Base-by-base conservation (phyloP, 2,113 vertebrate genomes). In the Bufo bufo region DNA sequence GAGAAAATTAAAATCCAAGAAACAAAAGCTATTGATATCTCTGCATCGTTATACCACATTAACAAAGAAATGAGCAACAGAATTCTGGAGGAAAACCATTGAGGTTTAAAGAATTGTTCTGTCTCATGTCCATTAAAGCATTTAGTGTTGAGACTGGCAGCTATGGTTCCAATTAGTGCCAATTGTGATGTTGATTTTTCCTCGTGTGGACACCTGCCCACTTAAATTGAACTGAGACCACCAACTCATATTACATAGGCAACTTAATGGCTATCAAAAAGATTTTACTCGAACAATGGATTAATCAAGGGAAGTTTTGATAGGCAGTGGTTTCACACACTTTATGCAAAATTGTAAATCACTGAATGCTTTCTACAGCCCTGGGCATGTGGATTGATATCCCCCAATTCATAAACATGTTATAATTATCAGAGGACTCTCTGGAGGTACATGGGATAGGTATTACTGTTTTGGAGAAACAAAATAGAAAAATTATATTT, bases 101-200 rank as follows among this genome's bases (percentile, higher is more conserved):
- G 74, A 77, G 87, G 61, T 88, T 88, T 83, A 88, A 88, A 88
- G 87, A 88, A 84, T 88, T 88, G 87, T 88, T 84, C 87, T 84
- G 87, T 88, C 79, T 88, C 45, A 59, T 88, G 87, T 82, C 87
- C 87, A 88, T 88, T 82, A 88, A 88, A 88, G 84, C 80, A 88
- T 88, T 88, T 88, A 88, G 80, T 88, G 87, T 88, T 88, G 87
- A 88, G 87, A 88, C 87, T 88, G 87, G 72, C 87, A 88, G 87
- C 87, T 82, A 84, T 88, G 81, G 81, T 88, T 77, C 72, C 87
- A 88, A 88, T 88, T 88, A 88, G 87, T 84, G 87, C 71, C 87
- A 88, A 88, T 88, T 88, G 87, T 88, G 87, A 88, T 88, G 87
- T 88, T 88, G 87, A 88, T 88, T 88, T 88, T 88, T 52, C 81